These are phyloP conservation scores for Tenebrio molitor DNA, from an alignment of 1,140 invertebrate genomes.

Conservation along the genomic window DNA sequence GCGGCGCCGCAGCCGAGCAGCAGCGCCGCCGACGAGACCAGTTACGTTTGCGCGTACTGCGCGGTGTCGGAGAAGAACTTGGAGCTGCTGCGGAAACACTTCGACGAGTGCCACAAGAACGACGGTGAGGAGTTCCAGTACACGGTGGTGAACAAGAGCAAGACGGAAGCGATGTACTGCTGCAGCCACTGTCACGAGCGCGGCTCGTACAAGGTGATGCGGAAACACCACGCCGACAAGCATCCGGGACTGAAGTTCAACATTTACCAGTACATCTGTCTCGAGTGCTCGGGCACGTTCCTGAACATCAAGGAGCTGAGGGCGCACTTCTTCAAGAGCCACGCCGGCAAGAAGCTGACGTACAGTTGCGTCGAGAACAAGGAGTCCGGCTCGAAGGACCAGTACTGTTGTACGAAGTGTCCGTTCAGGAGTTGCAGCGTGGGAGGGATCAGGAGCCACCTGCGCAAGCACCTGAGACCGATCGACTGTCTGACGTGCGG, in stretches of 20 bases:
- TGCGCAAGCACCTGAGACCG: constrained; percentile 52
- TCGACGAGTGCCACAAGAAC: constrained; percentile 3
- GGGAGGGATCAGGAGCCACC: constrained; percentile 47
- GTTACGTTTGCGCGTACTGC: constrained; percentile 51
- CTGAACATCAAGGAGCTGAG: constrained; percentile 41
- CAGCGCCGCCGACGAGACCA: constrained; percentile 25
- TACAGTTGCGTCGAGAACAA: constrained; percentile 36
- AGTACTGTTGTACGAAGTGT: constrained; percentile 49
- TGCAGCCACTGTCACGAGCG: constrained; percentile 48
- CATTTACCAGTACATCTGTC: constrained; percentile 51
- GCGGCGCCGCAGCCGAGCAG: not conserved
- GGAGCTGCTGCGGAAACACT: constrained; percentile 26
- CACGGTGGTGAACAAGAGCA: constrained; percentile 19
- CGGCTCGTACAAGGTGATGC: constrained; percentile 46
- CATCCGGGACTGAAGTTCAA: constrained; percentile 1
- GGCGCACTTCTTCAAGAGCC: constrained; percentile 44
- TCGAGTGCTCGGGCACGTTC: constrained; percentile 45
- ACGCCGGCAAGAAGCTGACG: constrained; percentile 10
- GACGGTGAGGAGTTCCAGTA: constrained; percentile 40
- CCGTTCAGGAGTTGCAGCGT: constrained; percentile 32
- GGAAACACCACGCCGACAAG: constrained; percentile 43
- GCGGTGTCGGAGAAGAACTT: constrained; percentile 38
- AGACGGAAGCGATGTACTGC: constrained; percentile 38
- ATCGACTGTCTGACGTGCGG: constrained; percentile 51
- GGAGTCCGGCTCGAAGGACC: not conserved